These are phyloP conservation scores for Leptopilina boulardi DNA, from an alignment of 1,140 invertebrate genomes.

Conservation along the genomic window DNA sequence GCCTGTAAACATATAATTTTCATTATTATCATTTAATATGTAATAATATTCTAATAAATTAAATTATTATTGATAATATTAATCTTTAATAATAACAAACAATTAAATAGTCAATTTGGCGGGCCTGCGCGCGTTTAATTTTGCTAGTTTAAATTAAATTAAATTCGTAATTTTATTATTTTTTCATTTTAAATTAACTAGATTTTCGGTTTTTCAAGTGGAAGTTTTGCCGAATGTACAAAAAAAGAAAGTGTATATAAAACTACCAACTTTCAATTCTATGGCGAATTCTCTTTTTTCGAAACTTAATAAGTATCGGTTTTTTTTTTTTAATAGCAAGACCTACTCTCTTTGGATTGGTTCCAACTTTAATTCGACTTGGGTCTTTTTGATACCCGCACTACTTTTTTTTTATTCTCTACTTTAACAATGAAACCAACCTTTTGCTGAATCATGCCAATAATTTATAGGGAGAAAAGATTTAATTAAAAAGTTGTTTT, in stretches of 20 bases:
- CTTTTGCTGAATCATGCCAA: slow-evolving; percentile 5
- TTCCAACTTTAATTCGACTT: slow-evolving; percentile 21
- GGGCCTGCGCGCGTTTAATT: too few relatives aligned
- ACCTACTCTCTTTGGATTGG: not conserved
- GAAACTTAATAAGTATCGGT: not conserved
- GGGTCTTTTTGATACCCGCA: not conserved
- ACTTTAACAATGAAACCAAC: not conserved
- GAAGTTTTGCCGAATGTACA: not conserved
- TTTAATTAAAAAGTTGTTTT: not conserved
- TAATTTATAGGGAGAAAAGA: slow-evolving; percentile 14
- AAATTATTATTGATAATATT: too few relatives aligned
- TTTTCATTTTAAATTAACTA: too few relatives aligned
- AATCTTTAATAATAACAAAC: too few relatives aligned
- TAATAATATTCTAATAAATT: too few relatives aligned
- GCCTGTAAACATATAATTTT: too few relatives aligned
- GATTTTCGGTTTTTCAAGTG: not conserved
- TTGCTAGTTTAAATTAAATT: too few relatives aligned
- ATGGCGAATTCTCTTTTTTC: not conserved
- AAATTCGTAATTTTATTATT: too few relatives aligned
- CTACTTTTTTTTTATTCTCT: not conserved
- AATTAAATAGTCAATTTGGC: too few relatives aligned
- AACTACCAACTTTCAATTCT: not conserved
- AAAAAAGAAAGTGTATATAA: not conserved
- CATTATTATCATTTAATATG: too few relatives aligned
- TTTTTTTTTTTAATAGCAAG: not conserved